A percentile compares a stretch with the other conserved stretches of the same genome.
phyloP scores from a whole-genome alignment of 2,797 vertebrate genomes.

The Cetoscarus ocellatus region DNA sequence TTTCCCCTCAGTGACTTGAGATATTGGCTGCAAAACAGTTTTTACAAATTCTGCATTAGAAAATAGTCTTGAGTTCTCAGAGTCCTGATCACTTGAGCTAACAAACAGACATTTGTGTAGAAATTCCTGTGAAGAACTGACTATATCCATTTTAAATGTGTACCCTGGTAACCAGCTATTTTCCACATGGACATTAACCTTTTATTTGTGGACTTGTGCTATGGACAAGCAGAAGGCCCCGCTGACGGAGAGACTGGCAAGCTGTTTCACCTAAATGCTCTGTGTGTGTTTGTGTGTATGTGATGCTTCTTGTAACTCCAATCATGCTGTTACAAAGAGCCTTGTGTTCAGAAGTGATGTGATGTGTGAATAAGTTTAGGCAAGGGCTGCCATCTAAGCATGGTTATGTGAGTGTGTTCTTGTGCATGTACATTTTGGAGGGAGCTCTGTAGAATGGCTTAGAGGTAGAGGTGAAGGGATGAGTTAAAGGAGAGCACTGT shows the following conservation, averaged over 20 bases:
- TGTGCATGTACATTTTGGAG: constrained; percentile 18
- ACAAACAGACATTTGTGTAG: constrained; percentile 79
- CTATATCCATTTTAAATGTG: constrained; percentile 79
- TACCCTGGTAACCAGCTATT: constrained; percentile 77
- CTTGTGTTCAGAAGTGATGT: constrained; percentile 81
- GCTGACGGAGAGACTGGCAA: constrained; percentile 62
- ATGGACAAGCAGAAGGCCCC: constrained; percentile 66
- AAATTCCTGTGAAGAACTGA: constrained; percentile 78
- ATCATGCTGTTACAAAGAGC: constrained; percentile 81
- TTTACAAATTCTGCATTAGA: constrained; percentile 67
- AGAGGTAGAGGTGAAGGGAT: constrained; percentile 49
- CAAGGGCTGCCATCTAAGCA: constrained; percentile 71
- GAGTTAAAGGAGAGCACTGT: constrained; percentile 60
- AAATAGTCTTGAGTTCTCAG: constrained; percentile 64
- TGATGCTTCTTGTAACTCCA: constrained; percentile 59
- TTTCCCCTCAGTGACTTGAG: constrained; percentile 52
- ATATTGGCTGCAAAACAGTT: constrained; percentile 68
- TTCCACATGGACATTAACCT: constrained; percentile 69
- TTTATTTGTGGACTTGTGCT: constrained; percentile 67
- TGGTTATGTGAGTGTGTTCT: constrained; percentile 43
- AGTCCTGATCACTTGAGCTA: constrained; percentile 67
- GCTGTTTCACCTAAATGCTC: constrained; percentile 70
- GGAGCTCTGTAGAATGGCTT: constrained; percentile 23
- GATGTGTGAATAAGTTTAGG: constrained; percentile 82
- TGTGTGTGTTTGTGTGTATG: constrained; percentile 30